These are phyloP conservation scores for Nannoperca australis DNA, from an alignment of 2,797 vertebrate species.

Conservation along the genomic window DNA sequence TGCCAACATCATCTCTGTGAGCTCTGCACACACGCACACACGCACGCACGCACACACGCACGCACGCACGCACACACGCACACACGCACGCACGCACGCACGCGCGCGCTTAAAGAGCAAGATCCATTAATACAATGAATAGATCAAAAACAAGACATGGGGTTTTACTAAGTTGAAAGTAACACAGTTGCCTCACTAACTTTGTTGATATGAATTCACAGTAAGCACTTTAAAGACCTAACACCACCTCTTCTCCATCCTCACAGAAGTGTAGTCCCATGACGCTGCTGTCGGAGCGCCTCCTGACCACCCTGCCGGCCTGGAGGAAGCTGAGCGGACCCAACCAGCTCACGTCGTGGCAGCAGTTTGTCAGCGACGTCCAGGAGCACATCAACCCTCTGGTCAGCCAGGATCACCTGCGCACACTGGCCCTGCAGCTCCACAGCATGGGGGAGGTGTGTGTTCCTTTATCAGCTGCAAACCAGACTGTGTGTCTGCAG, in stretches of 20 bases:
- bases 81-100: no score
- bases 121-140: not conserved
- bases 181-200: not conserved
- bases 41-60: not conserved
- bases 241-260: not conserved
- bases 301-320: slow-evolving; percentile 90
- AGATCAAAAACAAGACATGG: not conserved
- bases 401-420: slow-evolving; percentile 92
- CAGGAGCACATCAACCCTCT: slow-evolving; percentile 97
- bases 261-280: slow-evolving; percentile 90
- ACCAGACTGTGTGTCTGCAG: not conserved
- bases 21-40: slow-evolving; percentile 42
- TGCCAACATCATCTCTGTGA: slow-evolving; percentile 91
- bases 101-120: no score
- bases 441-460: slow-evolving; percentile 95
- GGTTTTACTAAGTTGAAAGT: not conserved
- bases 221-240: not conserved
- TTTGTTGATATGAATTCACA: not conserved
- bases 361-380: slow-evolving; percentile 94
- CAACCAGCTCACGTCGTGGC: slow-evolving; percentile 96
- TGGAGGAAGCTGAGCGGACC: slow-evolving; percentile 96
- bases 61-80: not conserved
- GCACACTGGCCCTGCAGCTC: slow-evolving; percentile 90
- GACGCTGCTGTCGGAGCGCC: slow-evolving; percentile 93
- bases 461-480: not conserved